Percentiles rank a stretch among this genome's conserved stretches.
phyloP scores from a whole-genome alignment of 2,797 vertebrate species.

The Arrhamphus sclerolepis region DNA sequence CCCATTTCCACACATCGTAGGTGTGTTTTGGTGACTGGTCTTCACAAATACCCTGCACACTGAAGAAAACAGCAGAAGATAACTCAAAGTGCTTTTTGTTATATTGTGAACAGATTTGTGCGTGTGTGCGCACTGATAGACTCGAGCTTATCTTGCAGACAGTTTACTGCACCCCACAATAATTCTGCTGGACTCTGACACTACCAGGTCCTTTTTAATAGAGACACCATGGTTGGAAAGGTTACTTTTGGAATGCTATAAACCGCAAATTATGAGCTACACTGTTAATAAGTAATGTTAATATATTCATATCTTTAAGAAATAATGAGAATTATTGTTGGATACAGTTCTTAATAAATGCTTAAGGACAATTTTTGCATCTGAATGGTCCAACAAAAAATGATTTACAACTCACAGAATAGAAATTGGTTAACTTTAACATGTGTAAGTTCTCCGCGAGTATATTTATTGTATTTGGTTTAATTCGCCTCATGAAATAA shows the following conservation, averaged over 20 bases:
- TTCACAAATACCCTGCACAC: conserved; percentile 15
- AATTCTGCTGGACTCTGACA: conserved; percentile 13
- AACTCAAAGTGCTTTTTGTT: background rate
- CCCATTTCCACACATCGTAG: conserved; percentile 44
- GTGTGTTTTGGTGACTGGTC: conserved; percentile 35
- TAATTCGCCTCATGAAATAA: no score
- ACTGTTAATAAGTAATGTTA: no score
- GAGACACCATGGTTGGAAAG: background rate
- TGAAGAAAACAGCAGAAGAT: background rate
- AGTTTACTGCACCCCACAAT: conserved; percentile 15
- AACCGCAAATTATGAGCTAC: background rate
- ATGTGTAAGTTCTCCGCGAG: no score
- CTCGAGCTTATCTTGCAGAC: conserved; percentile 17
- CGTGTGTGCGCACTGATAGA: conserved; percentile 13
- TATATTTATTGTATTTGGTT: no score
- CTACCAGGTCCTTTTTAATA: background rate
- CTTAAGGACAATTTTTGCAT: no score
- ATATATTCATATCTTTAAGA: no score
- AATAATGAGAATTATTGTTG: no score
- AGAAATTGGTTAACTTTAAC: no score
- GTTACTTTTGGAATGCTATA: background rate
- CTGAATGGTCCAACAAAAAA: no score
- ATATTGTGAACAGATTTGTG: conserved; percentile 25
- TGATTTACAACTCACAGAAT: no score
- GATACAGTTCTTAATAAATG: no score